phyloP scores from a whole-genome alignment of 2,888 invertebrate genomes.

The Panopea generosa region DNA sequence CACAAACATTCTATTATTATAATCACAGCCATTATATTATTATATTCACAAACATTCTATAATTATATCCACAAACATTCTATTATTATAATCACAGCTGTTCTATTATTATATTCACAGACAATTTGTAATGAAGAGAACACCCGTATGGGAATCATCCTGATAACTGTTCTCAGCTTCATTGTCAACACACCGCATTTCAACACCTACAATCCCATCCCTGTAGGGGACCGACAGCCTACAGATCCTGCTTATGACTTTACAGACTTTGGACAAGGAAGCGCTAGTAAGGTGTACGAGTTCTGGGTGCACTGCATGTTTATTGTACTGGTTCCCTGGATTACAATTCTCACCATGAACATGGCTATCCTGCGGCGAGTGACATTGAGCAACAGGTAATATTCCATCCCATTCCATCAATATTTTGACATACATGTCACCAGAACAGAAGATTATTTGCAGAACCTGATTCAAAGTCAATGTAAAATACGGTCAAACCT shows the following conservation, averaged over 20 bases:
- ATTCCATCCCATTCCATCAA: too few species aligned
- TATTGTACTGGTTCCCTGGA: conserved; percentile 73
- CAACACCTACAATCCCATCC: conserved; percentile 64
- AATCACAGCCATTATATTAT: too few species aligned
- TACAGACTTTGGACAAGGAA: conserved; percentile 66
- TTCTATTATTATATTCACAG: too few species aligned
- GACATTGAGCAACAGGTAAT: conserved; percentile 58
- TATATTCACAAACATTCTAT: too few species aligned
- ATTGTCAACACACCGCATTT: conserved; percentile 75
- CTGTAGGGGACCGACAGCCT: conserved; percentile 30
- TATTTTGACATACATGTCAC: too few species aligned
- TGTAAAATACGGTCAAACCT: too few species aligned
- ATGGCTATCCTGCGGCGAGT: conserved; percentile 69
- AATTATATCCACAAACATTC: too few species aligned
- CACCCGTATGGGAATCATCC: conserved; percentile 62
- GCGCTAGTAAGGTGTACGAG: conserved; percentile 69
- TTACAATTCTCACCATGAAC: conserved; percentile 71
- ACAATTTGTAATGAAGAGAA: conserved; percentile 67
- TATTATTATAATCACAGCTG: too few species aligned
- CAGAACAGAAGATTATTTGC: too few species aligned
- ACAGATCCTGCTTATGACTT: conserved; percentile 46
- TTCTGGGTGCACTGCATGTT: conserved; percentile 79
- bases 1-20: too few species aligned
- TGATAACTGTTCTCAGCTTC: conserved; percentile 67
- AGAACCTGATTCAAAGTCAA: too few species aligned